Evolutionary conservation across 2,888 invertebrate species (phyloP).

Genomic region (Eurois occulta): DNA sequence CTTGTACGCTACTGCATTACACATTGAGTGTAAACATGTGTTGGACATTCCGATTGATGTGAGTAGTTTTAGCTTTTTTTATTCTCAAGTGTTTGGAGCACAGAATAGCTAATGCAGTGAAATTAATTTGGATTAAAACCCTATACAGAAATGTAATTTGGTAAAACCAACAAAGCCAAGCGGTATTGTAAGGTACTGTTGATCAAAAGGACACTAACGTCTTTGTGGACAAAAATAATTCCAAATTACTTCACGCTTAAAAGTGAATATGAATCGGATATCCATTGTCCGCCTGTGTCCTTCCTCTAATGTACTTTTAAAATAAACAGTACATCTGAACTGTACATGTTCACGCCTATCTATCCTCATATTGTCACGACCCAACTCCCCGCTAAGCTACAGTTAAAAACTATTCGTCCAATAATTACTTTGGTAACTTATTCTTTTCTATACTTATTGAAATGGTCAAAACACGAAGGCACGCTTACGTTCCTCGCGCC

Average conservation of each 20-base stretch:
- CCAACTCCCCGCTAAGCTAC: slow-evolving; percentile 84
- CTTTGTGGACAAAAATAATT: slow-evolving; percentile 59
- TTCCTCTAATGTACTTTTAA: slow-evolving; percentile 66
- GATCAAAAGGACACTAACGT: slow-evolving; percentile 32
- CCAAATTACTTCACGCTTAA: slow-evolving; percentile 59
- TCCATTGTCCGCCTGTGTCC: slow-evolving; percentile 64
- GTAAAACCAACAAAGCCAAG: slow-evolving; percentile 13
- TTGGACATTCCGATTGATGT: slow-evolving; percentile 32
- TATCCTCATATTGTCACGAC: slow-evolving; percentile 72
- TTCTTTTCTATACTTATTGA: slow-evolving; percentile 83
- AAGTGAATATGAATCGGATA: slow-evolving; percentile 67
- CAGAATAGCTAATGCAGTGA: neutral
- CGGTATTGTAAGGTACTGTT: slow-evolving; percentile 6
- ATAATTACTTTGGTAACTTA: slow-evolving; percentile 88
- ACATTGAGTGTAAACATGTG: slow-evolving; percentile 60
- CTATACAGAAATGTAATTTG: neutral
- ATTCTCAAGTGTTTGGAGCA: slow-evolving; percentile 30
- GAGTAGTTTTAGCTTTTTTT: slow-evolving; percentile 28
- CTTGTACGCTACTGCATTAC: slow-evolving; percentile 76
- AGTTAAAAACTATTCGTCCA: slow-evolving; percentile 83
- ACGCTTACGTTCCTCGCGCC: slow-evolving; percentile 84
- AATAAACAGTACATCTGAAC: slow-evolving; percentile 69
- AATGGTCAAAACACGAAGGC: slow-evolving; percentile 87
- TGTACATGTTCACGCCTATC: slow-evolving; percentile 78
- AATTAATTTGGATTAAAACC: slow-evolving; percentile 12